A percentile compares a stretch with the other conserved stretches of the same genome.
Conservation (phyloP, 2,797 vertebrate species). For the Selene dorsalis region DNA sequence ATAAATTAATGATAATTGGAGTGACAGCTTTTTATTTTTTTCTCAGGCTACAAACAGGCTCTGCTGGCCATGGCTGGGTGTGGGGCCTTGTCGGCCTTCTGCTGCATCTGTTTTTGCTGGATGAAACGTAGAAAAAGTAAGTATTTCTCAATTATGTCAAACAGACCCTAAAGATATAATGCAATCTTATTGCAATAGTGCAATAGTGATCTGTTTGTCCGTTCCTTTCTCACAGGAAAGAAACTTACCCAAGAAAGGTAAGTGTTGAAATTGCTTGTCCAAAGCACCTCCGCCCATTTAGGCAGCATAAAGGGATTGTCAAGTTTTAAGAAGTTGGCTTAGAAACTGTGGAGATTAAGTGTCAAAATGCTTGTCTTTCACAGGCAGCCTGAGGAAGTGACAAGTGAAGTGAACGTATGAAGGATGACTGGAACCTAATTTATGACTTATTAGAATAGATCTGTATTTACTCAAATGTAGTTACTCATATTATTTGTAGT, state of each 20-base stretch:
- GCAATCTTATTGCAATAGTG: constrained; percentile 26
- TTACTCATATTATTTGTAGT: not conserved
- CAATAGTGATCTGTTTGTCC: constrained; percentile 10
- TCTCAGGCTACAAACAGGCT: constrained; percentile 71
- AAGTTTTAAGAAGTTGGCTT: not conserved
- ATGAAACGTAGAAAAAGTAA: constrained; percentile 73
- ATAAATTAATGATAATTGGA: too few relatives aligned
- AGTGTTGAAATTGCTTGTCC: constrained; percentile 59
- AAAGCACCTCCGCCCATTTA: constrained; percentile 42
- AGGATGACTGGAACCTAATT: not conserved
- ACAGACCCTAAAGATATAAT: constrained; percentile 3
- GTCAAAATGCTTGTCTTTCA: constrained; percentile 26
- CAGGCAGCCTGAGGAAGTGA: constrained; percentile 57
- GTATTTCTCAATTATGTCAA: constrained; percentile 29
- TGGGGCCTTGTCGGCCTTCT: constrained; percentile 46
- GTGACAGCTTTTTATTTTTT: not conserved
- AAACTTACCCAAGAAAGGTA: constrained; percentile 73
- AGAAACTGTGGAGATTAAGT: not conserved
- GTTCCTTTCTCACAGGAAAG: constrained; percentile 68
- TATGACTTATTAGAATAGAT: constrained; percentile 3
- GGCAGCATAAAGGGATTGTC: not conserved
- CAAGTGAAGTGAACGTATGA: constrained; percentile 44
- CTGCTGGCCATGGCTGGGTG: constrained; percentile 66
- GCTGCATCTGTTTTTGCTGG: constrained; percentile 73
- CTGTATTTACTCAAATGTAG: not conserved